A percentile compares a stretch with the other conserved stretches of the same genome.
phyloP scores from a whole-genome alignment of 2,113 vertebrate genomes.

The Strix aluco region DNA sequence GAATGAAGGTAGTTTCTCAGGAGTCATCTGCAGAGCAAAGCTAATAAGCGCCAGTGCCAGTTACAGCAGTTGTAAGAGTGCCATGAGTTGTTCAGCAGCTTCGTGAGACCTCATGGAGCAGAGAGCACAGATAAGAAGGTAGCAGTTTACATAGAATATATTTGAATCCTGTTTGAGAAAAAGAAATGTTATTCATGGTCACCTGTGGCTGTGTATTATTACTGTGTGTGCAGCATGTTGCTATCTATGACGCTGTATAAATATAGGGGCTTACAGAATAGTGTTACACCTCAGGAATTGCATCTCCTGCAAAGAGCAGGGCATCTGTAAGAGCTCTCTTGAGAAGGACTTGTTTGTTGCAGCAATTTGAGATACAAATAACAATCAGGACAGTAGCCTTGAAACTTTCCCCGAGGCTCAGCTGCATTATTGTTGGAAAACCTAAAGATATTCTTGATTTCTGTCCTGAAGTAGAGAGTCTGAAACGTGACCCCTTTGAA shows the following conservation, averaged over 20 bases:
- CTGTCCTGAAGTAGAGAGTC: neutral
- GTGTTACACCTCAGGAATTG: neutral
- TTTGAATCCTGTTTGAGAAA: neutral
- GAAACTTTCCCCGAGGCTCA: neutral
- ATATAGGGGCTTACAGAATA: neutral
- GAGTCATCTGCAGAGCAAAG: neutral
- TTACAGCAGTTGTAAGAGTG: neutral
- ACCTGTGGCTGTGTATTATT: neutral
- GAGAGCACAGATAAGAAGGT: neutral
- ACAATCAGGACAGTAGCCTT: neutral
- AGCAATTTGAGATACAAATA: neutral
- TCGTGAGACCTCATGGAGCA: neutral
- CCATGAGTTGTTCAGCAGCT: neutral
- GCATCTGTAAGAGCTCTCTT: neutral
- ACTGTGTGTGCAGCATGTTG: neutral
- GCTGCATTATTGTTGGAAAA: neutral
- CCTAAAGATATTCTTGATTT: neutral
- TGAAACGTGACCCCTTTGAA: neutral
- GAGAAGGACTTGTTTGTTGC: neutral
- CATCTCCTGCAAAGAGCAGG: neutral
- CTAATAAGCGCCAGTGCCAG: neutral
- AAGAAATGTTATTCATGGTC: no score
- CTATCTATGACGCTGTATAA: neutral
- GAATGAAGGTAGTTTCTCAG: neutral
- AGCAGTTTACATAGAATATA: neutral